phyloP scores from a whole-genome alignment of 1,140 invertebrate species.

The Eriosoma lanigerum region DNA sequence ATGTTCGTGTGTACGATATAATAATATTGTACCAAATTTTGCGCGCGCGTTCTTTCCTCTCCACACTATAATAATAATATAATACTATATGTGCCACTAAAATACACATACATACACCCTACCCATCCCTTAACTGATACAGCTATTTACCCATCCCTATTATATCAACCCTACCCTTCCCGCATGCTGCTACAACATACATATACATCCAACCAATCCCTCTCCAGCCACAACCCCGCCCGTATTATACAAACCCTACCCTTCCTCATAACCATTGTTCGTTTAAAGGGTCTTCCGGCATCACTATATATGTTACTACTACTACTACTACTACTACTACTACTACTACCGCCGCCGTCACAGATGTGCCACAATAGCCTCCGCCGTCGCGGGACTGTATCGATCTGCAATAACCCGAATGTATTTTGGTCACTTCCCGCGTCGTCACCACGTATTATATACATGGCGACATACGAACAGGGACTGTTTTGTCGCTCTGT shows the following conservation, averaged over 20 bases:
- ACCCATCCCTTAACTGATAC: not conserved
- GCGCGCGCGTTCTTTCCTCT: not conserved
- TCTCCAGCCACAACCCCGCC: no score
- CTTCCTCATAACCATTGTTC: not conserved
- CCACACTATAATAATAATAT: not conserved
- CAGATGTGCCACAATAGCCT: conserved; percentile 34
- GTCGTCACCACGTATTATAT: not conserved
- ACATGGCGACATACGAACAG: no score
- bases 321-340: not conserved
- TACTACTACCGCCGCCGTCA: not conserved
- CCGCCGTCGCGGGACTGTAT: conserved; percentile 6
- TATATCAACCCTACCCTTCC: not conserved
- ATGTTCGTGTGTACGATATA: not conserved
- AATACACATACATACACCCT: not conserved
- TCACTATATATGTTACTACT: not conserved
- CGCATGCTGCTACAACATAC: no score
- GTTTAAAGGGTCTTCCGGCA: conserved; percentile 42
- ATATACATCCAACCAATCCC: no score
- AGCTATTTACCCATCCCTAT: not conserved
- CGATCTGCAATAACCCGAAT: conserved; percentile 50
- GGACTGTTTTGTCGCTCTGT: conserved; percentile 32
- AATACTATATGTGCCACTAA: no score
- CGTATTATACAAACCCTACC: not conserved
- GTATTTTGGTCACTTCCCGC: conserved; percentile 22
- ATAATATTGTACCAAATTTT: not conserved